These are phyloP conservation scores for Hiodon tergisus DNA, from an alignment of 2,113 vertebrate species.

Conservation along the genomic window DNA sequence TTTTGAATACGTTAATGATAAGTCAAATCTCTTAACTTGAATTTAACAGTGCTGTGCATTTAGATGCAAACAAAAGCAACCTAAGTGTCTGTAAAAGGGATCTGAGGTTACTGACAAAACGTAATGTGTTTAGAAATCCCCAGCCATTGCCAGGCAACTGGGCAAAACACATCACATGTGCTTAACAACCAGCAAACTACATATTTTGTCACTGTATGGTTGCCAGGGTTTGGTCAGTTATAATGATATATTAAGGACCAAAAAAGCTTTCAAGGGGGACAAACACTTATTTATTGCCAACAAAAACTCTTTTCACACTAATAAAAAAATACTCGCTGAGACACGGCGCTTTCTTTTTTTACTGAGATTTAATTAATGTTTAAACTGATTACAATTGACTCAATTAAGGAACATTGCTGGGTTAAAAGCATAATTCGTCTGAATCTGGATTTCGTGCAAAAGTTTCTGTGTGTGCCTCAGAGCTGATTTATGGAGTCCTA, in stretches of 20 bases:
- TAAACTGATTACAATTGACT: conserved; percentile 65
- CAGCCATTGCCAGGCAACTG: conserved; percentile 70
- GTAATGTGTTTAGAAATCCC: conserved; percentile 63
- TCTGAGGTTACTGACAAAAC: conserved; percentile 60
- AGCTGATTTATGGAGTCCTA: conserved; percentile 41
- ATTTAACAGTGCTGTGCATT: background rate
- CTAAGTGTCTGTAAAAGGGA: conserved; percentile 55
- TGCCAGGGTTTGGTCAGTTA: conserved; percentile 69
- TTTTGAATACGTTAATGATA: too few species aligned
- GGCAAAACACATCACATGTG: conserved; percentile 68
- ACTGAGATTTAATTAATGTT: conserved; percentile 60
- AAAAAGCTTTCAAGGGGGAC: conserved; percentile 63
- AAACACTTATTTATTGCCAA: conserved; percentile 74
- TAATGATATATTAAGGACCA: conserved; percentile 62
- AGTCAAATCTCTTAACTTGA: background rate
- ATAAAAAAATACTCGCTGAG: conserved; percentile 45
- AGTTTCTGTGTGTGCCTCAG: conserved; percentile 44
- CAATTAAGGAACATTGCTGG: conserved; percentile 64
- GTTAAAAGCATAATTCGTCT: conserved; percentile 60
- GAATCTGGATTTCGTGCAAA: conserved; percentile 36
- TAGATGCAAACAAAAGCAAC: conserved; percentile 45
- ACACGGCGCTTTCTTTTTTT: conserved; percentile 44
- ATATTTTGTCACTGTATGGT: conserved; percentile 74
- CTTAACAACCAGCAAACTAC: conserved; percentile 71
- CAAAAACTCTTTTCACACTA: conserved; percentile 59